phyloP scores from a whole-genome alignment of 2,113 vertebrate species.

The Poeciliopsis prolifica region DNA sequence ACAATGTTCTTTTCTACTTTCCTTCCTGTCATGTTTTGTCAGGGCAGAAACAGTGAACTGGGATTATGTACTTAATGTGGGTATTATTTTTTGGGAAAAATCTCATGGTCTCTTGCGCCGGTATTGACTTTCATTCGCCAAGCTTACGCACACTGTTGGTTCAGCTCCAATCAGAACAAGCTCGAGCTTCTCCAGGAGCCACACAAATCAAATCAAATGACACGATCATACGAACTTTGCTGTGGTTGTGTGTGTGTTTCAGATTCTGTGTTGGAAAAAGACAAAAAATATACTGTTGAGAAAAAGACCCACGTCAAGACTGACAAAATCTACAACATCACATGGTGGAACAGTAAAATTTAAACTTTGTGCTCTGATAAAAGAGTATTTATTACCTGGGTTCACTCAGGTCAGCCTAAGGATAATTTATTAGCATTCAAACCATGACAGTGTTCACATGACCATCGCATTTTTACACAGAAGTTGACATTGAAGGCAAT shows the following conservation, averaged over 20 bases:
- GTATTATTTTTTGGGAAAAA: conserved; percentile 38
- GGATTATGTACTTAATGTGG: conserved; percentile 22
- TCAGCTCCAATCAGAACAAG: conserved; percentile 14
- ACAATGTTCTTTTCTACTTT: conserved; percentile 6
- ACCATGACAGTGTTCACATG: too few species aligned
- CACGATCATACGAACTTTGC: conserved; percentile 4
- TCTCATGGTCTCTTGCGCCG: neutral
- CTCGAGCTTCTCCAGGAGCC: conserved; percentile 6
- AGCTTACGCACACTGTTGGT: conserved; percentile 15
- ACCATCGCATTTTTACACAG: too few species aligned
- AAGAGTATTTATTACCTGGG: neutral
- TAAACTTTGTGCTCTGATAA: neutral
- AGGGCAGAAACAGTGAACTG: conserved; percentile 26
- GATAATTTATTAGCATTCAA: too few species aligned
- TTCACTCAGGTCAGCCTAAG: neutral
- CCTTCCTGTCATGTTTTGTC: conserved; percentile 34
- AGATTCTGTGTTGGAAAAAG: neutral
- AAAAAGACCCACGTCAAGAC: neutral
- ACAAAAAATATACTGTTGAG: neutral
- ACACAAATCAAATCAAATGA: conserved; percentile 18
- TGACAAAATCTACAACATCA: neutral
- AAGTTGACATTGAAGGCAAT: too few species aligned
- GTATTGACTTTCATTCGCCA: conserved; percentile 27
- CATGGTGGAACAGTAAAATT: neutral
- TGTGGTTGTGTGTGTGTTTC: neutral